phyloP scores from a whole-genome alignment of 2,888 invertebrate genomes.

The Scotopteryx bipunctaria region DNA sequence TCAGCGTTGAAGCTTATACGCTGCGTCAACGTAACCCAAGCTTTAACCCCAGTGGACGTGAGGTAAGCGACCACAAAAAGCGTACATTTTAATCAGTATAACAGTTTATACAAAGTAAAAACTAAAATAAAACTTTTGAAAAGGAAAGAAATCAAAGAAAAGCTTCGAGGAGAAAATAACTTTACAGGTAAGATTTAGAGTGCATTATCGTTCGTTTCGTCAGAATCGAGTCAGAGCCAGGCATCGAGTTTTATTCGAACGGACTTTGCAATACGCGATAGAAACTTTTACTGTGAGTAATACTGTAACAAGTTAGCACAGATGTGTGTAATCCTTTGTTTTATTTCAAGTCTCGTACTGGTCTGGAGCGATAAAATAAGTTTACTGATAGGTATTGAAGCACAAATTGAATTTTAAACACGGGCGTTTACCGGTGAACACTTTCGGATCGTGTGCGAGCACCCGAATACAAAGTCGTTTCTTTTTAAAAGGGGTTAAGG shows the following conservation, averaged over 20 bases:
- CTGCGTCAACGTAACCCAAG: background rate
- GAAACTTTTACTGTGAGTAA: slow-evolving; percentile 48
- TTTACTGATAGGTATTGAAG: slow-evolving; percentile 19
- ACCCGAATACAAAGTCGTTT: slow-evolving; percentile 17
- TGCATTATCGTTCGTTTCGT: slow-evolving; percentile 38
- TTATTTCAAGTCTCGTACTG: slow-evolving; percentile 27
- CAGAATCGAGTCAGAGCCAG: slow-evolving; percentile 42
- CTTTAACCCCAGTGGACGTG: slow-evolving; percentile 24
- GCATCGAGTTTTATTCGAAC: slow-evolving; percentile 58
- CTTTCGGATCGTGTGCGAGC: slow-evolving; percentile 11
- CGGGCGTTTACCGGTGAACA: slow-evolving; percentile 1
- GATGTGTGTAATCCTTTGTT: slow-evolving; percentile 46
- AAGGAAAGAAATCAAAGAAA: slow-evolving; percentile 35
- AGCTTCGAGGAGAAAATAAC: slow-evolving; percentile 43
- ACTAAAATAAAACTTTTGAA: slow-evolving; percentile 39
- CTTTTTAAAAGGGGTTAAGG: slow-evolving; percentile 7
- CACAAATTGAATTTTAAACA: slow-evolving; percentile 21
- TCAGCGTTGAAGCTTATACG: too few relatives aligned
- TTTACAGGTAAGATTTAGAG: slow-evolving; percentile 41
- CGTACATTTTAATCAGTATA: slow-evolving; percentile 40
- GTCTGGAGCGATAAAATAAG: slow-evolving; percentile 22
- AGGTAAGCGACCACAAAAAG: slow-evolving; percentile 30
- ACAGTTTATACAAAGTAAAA: slow-evolving; percentile 37
- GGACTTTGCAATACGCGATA: slow-evolving; percentile 56
- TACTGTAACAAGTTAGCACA: slow-evolving; percentile 48